Conservation (phyloP, 2,797 vertebrate genomes). For the Smutsia gigantea region DNA sequence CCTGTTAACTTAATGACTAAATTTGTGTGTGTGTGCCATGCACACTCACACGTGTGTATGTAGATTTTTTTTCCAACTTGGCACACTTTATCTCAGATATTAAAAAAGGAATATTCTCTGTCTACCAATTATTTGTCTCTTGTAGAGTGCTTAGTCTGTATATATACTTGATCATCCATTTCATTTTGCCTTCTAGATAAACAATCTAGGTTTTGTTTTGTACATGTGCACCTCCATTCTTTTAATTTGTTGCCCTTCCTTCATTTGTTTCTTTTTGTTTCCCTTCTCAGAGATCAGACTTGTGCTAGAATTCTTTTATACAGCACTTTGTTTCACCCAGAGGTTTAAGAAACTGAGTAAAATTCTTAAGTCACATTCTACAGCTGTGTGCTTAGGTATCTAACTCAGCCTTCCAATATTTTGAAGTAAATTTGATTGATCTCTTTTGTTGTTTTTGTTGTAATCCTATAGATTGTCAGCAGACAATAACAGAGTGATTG, state of each 20-base stretch:
- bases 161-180: slow-evolving; percentile 3
- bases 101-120: slow-evolving; percentile 63
- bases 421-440: slow-evolving; percentile 53
- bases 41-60: neutral
- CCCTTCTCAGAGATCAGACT: neutral
- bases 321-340: slow-evolving; percentile 37
- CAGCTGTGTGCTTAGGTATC: slow-evolving; percentile 43
- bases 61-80: slow-evolving; percentile 47
- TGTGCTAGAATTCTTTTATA: slow-evolving; percentile 56
- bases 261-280: slow-evolving; percentile 4
- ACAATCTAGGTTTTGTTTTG: neutral
- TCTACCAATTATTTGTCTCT: neutral
- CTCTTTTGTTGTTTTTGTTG: slow-evolving; percentile 60
- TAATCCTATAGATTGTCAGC: slow-evolving; percentile 58
- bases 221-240: neutral
- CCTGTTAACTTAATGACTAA: slow-evolving; percentile 67
- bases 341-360: slow-evolving; percentile 54
- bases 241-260: slow-evolving; percentile 11
- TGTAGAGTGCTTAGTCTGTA: neutral
- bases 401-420: slow-evolving; percentile 53
- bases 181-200: slow-evolving; percentile 36
- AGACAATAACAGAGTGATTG: slow-evolving; percentile 61
- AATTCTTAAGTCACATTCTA: slow-evolving; percentile 52
- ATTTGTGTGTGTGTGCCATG: slow-evolving; percentile 38
- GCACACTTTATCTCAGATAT: slow-evolving; percentile 66